Evolutionary conservation across 2,888 invertebrate genomes (phyloP), one percentile per base, ranked within the genome.

Genomic region (Iphiclides podalirius): DNA sequence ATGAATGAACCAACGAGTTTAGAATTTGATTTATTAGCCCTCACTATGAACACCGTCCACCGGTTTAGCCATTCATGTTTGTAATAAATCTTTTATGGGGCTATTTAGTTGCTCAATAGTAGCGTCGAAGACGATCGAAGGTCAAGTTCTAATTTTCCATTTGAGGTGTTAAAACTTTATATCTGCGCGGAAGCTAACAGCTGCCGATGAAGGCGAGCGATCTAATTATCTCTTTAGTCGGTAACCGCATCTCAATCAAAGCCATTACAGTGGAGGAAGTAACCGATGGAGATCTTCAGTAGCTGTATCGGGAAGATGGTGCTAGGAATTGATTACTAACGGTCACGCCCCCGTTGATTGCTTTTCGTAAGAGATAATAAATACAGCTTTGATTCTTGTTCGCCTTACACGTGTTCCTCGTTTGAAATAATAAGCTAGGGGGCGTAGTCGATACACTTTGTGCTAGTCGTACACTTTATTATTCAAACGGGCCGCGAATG

Each of bases 261-360:
- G 53, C 70, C 68, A 78, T 71, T 72, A 70, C 55, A 61, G 57
- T 42, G 63, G 61, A 79, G 80, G 79, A 79, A 79, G 75, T 75
- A 64, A 63, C 69, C 79, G 78, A 79, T 75, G 70, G 69, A 65
- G 62, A n/a, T n/a, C n/a, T 77, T 76, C 86, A 65, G 87, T 83
- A 87, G 84, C 82, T 51, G 60, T 66, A 52, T 65, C n/a, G n/a
- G 72, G 75, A 76, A 72, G 75, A 79, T 80, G 79, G 81, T 79
- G 84, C 84, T 84, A 87, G 79, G 83, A 86, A 88, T 86, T 88
- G 85, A 88, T 88, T 83, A 87, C 77, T 60, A 60, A 66, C 50
- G 65, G 79, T 72, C 74, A 78, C 87, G 84, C 87, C 87, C 71
- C 67, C 61, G 63, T 70, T 81, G 86, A 87, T 88, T 87, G 86